These are phyloP conservation scores for Carollia perspicillata DNA, from an alignment of 2,113 vertebrate genomes.

Conservation along the genomic window DNA sequence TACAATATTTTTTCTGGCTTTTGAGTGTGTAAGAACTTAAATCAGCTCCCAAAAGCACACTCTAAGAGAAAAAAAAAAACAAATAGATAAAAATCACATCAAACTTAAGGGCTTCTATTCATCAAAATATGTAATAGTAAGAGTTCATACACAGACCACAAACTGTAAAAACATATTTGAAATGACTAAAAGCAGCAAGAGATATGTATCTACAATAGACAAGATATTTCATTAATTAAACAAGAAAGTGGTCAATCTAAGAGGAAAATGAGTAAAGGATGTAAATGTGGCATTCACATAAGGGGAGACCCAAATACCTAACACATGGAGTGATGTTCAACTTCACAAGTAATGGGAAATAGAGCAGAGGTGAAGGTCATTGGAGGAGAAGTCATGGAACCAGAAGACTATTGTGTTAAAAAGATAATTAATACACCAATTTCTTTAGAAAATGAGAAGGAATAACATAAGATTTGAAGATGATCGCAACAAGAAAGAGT, in stretches of 20 bases:
- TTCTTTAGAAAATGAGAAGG: background rate
- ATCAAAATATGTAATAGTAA: background rate
- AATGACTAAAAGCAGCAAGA: background rate
- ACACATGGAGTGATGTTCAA: background rate
- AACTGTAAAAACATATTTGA: background rate
- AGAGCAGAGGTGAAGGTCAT: background rate
- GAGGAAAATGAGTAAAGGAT: background rate
- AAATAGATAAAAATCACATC: background rate
- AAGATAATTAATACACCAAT: background rate
- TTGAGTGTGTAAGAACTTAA: background rate
- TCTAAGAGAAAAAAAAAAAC: constrained; percentile 4
- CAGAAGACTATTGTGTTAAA: background rate
- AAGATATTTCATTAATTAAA: background rate
- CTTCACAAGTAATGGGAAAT: background rate
- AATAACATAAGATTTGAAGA: background rate
- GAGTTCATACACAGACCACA: background rate
- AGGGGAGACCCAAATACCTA: background rate
- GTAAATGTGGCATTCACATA: background rate
- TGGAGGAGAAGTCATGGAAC: background rate
- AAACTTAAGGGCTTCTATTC: background rate
- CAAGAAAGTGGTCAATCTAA: background rate
- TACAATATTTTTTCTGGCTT: background rate
- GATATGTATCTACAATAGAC: background rate
- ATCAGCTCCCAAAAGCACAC: background rate
- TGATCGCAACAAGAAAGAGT: background rate